Evolutionary conservation across 2,797 vertebrate species (phyloP).

Genomic region (Arctocebus calabarensis): DNA sequence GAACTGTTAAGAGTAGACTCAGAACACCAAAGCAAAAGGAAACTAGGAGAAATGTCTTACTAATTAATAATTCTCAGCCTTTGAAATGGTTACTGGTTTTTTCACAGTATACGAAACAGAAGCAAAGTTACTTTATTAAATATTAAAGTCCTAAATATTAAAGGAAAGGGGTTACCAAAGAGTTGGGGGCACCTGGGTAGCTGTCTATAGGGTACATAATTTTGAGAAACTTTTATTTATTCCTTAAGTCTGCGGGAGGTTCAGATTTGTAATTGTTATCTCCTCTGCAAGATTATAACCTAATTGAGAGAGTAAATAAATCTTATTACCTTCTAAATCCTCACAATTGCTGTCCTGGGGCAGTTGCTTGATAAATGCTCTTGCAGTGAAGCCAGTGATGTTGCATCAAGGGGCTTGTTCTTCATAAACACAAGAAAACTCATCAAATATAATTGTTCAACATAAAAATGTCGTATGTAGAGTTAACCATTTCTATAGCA

Average conservation of each 20-base stretch:
- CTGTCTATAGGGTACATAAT: background rate
- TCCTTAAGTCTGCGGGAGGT: background rate
- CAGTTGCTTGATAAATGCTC: background rate
- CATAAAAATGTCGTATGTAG: background rate
- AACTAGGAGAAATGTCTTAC: background rate
- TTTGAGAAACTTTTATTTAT: background rate
- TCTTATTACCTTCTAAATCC: background rate
- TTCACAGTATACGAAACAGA: background rate
- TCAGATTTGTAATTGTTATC: background rate
- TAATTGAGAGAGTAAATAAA: background rate
- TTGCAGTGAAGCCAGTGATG: background rate
- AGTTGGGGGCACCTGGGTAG: background rate
- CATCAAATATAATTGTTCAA: background rate
- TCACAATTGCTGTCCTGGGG: background rate
- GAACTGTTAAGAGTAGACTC: background rate
- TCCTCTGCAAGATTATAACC: background rate
- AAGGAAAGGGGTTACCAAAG: background rate
- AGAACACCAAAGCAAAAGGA: background rate
- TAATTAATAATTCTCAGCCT: background rate
- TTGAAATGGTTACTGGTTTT: background rate
- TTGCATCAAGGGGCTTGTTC: background rate
- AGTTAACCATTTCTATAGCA: background rate
- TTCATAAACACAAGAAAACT: background rate
- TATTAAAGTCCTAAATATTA: background rate
- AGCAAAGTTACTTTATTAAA: background rate